Conservation (phyloP, 1,140 invertebrate genomes). For the Drosophila navojoa region DNA sequence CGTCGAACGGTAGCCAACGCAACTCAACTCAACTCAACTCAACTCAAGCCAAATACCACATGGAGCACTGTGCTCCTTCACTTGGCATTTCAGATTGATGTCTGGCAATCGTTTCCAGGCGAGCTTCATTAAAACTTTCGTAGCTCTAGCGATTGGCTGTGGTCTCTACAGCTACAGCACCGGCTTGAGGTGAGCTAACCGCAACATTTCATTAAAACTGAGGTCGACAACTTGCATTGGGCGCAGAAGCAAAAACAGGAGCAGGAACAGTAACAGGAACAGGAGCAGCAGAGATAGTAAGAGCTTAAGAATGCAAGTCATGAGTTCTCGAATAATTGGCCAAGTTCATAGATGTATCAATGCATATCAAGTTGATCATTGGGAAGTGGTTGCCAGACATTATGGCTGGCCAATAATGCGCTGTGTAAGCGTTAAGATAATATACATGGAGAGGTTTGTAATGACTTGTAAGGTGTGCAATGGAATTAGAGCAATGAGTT, state of each 20-base stretch:
- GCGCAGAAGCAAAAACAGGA: neutral
- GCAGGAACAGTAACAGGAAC: no score
- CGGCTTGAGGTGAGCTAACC: conserved; percentile 31
- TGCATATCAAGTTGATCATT: no score
- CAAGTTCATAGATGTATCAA: no score
- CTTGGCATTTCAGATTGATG: conserved; percentile 29
- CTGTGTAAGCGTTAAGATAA: no score
- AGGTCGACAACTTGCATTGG: conserved; percentile 32
- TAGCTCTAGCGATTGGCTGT: conserved; percentile 40
- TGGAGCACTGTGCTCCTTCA: conserved; percentile 2
- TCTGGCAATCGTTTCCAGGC: conserved; percentile 40
- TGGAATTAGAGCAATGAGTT: no score
- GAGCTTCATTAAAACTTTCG: conserved; percentile 56
- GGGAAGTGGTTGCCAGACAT: no score
- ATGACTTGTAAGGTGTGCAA: no score
- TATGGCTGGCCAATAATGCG: no score
- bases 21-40: neutral
- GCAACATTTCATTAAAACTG: conserved; percentile 51
- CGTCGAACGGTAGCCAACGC: conserved; percentile 19
- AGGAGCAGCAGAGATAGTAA: neutral
- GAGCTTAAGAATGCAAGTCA: neutral
- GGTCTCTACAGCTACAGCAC: conserved; percentile 17
- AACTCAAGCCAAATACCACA: conserved; percentile 2
- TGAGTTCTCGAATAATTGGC: no score
- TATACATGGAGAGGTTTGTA: no score